A percentile compares a stretch with the other conserved stretches of the same genome.
Conservation (phyloP, 1,140 invertebrate species). For the Euschistus heros region DNA sequence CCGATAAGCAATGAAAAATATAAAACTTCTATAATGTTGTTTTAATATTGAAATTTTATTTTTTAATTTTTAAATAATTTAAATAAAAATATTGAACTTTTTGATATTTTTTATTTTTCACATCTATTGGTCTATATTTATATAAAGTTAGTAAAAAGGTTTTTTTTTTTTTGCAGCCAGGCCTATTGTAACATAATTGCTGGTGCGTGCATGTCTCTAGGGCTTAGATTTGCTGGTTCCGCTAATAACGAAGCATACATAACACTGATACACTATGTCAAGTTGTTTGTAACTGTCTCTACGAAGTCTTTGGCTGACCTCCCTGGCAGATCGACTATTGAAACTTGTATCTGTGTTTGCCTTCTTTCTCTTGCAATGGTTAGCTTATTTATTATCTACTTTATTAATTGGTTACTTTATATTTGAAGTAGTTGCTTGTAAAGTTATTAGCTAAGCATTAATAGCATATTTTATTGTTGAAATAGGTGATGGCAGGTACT, state of each 20-base stretch:
- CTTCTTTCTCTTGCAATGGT: constrained; percentile 70
- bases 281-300: constrained; percentile 51
- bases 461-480: background rate
- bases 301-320: constrained; percentile 67
- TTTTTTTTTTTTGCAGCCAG: constrained; percentile 51
- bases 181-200: constrained; percentile 93
- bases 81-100: too few relatives aligned
- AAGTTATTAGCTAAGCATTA: background rate
- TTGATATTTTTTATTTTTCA: too few relatives aligned
- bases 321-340: constrained; percentile 79
- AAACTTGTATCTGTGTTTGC: constrained; percentile 77
- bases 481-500: constrained; percentile 80
- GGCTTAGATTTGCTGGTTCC: constrained; percentile 86
- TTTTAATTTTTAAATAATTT: too few relatives aligned
- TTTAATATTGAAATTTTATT: too few relatives aligned
- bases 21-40: too few relatives aligned
- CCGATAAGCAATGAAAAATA: too few relatives aligned
- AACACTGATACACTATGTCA: constrained; percentile 55
- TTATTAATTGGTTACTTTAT: too few relatives aligned
- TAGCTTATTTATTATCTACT: constrained; percentile 29
- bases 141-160: too few relatives aligned
- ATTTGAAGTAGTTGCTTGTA: too few relatives aligned
- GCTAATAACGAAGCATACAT: constrained; percentile 70
- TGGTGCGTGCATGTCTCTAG: constrained; percentile 88
- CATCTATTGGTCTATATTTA: too few relatives aligned